These are phyloP conservation scores for Pristionchus japonicus DNA, from an alignment of 2,888 invertebrate genomes.

Conservation along the genomic window DNA sequence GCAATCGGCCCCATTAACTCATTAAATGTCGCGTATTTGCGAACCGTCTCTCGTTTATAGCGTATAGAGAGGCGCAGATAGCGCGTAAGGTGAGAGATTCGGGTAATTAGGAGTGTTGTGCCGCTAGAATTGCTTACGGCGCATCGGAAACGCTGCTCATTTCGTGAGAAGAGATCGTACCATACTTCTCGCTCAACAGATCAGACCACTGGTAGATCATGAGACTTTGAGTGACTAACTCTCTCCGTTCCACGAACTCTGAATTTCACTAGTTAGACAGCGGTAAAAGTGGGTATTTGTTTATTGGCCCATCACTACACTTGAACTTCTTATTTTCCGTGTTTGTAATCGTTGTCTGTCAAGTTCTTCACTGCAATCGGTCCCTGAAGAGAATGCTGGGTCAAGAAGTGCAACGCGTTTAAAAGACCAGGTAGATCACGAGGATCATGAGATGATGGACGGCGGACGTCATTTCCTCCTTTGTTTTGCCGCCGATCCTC, in stretches of 20 bases:
- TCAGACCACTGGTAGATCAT: constrained; percentile 14
- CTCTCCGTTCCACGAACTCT: no score
- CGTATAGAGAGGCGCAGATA: neutral
- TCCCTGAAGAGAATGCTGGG: no score
- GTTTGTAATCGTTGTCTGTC: no score
- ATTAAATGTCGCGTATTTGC: neutral
- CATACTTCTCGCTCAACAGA: neutral
- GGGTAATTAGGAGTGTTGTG: neutral
- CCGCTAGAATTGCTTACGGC: neutral
- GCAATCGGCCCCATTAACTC: neutral
- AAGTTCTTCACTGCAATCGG: no score
- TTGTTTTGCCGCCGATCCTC: neutral
- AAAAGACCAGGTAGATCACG: neutral
- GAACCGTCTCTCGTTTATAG: neutral
- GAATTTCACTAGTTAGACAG: no score
- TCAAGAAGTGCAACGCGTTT: no score
- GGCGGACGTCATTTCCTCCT: neutral
- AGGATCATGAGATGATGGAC: neutral
- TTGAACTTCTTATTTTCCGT: no score
- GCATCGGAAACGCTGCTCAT: neutral
- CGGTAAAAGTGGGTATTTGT: no score
- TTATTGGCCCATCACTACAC: no score
- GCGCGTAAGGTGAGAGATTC: neutral
- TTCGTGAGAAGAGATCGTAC: neutral
- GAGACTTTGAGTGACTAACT: neutral